phyloP scores from a whole-genome alignment of 2,797 vertebrate genomes.

The Todus mexicanus region DNA sequence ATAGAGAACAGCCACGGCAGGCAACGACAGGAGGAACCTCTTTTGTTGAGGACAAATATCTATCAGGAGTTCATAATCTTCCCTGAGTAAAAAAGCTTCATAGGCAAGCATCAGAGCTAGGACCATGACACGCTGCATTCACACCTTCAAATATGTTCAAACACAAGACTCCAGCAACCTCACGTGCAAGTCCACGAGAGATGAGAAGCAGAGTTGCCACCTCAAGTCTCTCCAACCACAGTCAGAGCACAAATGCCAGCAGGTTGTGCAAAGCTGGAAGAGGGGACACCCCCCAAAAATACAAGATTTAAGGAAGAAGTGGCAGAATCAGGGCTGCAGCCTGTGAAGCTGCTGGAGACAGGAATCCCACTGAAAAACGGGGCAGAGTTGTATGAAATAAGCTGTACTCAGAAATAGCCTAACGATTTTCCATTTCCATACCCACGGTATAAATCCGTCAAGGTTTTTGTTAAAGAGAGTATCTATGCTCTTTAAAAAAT shows the following conservation, averaged over 20 bases:
- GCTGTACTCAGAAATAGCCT: not conserved
- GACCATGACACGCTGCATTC: not conserved
- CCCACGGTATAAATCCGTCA: not conserved
- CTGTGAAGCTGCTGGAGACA: not conserved
- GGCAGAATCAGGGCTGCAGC: not conserved
- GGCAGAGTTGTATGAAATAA: not conserved
- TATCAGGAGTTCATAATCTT: not conserved
- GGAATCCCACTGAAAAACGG: not conserved
- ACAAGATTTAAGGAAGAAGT: not conserved
- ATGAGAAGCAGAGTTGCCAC: not conserved
- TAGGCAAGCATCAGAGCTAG: not conserved
- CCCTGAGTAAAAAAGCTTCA: not conserved
- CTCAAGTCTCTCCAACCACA: not conserved
- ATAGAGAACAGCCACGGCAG: not conserved
- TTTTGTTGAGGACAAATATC: not conserved
- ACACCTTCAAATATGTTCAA: too few relatives aligned
- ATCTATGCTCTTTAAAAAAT: conserved; percentile 21
- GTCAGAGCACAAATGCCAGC: not conserved
- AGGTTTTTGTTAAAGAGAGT: not conserved
- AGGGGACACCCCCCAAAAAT: not conserved
- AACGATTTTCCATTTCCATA: not conserved
- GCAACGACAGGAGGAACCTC: not conserved
- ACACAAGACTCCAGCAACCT: not conserved
- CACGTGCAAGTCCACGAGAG: not conserved
- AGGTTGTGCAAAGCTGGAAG: not conserved